These are phyloP conservation scores for Herpetotheres cachinnans DNA, from an alignment of 2,113 vertebrate species.

Conservation along the genomic window DNA sequence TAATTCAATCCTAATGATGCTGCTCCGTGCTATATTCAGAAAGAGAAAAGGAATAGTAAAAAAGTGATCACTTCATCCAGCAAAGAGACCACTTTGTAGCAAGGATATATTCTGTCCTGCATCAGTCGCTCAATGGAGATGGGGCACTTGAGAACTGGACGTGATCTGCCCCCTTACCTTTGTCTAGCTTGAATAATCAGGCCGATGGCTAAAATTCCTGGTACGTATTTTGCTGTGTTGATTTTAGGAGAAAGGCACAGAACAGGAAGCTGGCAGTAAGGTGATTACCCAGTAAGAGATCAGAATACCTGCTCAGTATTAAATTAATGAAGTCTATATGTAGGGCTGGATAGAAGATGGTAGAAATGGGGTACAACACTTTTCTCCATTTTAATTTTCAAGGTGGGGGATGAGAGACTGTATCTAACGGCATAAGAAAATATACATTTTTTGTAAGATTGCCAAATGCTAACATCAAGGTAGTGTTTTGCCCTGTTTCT, in stretches of 20 bases:
- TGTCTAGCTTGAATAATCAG: background rate
- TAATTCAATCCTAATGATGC: slow-evolving; percentile 7
- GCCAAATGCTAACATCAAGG: background rate
- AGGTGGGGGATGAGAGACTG: background rate
- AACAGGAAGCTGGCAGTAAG: background rate
- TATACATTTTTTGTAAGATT: background rate
- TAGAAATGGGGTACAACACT: background rate
- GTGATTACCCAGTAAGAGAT: background rate
- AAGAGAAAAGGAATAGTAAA: background rate
- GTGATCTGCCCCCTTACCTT: background rate
- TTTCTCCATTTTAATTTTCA: background rate
- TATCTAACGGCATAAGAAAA: background rate
- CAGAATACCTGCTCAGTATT: background rate
- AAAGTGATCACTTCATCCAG: background rate
- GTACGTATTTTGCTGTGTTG: background rate
- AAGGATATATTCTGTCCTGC: background rate
- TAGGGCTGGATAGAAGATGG: background rate
- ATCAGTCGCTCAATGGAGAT: background rate
- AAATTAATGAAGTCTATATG: background rate
- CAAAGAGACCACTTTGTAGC: background rate
- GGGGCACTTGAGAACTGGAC: background rate
- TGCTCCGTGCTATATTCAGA: background rate
- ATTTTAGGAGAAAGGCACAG: background rate
- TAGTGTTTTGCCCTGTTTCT: background rate
- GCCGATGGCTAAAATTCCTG: background rate